These are phyloP conservation scores for Tokudaia tokunoshimensis DNA, from an alignment of 2,797 vertebrate species.

Conservation along the genomic window DNA sequence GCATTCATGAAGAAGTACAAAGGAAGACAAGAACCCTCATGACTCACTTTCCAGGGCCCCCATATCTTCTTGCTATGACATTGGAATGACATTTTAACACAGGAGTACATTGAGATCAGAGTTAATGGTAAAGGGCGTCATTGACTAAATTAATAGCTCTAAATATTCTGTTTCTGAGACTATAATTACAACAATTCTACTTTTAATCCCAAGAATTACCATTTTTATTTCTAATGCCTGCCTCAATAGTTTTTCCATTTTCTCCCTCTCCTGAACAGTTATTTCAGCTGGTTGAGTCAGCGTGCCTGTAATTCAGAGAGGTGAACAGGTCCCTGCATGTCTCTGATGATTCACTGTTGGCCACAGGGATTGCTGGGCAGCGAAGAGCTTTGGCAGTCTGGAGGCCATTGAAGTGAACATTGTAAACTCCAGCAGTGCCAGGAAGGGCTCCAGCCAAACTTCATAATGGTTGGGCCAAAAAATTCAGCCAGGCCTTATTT, in stretches of 20 bases:
- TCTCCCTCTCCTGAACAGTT: constrained; percentile 23
- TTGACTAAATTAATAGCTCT: not conserved
- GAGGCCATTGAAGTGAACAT: constrained; percentile 58
- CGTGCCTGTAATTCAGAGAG: constrained; percentile 59
- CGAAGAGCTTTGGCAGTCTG: constrained; percentile 67
- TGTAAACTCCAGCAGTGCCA: constrained; percentile 70
- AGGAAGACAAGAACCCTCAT: not conserved
- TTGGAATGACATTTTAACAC: not conserved
- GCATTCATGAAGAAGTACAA: not conserved
- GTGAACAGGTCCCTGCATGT: constrained; percentile 46
- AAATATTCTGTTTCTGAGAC: not conserved
- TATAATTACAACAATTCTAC: not conserved
- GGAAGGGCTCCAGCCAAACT: constrained; percentile 56
- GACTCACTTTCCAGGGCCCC: not conserved
- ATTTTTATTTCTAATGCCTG: constrained; percentile 15
- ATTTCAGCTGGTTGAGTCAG: constrained; percentile 43
- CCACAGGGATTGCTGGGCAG: constrained; percentile 46
- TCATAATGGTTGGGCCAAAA: not conserved
- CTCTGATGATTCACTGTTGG: constrained; percentile 73
- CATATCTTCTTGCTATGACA: not conserved
- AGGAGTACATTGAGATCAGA: not conserved
- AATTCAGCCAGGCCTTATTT: constrained; percentile 74
- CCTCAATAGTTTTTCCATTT: not conserved
- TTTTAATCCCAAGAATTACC: not conserved
- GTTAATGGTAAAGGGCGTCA: not conserved